Conservation (phyloP, 2,797 vertebrate species). For the Astyanax mexicanus region DNA sequence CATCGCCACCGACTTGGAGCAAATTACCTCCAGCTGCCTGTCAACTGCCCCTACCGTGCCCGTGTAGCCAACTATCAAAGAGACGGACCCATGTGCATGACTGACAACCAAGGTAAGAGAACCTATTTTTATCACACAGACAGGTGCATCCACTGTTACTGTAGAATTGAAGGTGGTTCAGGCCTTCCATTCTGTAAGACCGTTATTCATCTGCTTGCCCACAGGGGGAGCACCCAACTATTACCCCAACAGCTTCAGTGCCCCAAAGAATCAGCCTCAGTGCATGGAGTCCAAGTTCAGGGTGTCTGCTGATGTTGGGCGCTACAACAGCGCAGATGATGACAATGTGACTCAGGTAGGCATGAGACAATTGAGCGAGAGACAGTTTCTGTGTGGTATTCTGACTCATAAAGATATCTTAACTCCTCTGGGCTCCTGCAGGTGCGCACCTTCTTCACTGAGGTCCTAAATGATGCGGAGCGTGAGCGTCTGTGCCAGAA, state of each 20-base stretch:
- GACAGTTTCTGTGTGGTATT: not conserved
- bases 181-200: not conserved
- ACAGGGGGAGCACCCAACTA: conserved; percentile 96
- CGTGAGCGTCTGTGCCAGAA: conserved; percentile 88
- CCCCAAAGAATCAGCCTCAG: conserved; percentile 77
- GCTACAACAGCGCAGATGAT: conserved; percentile 86
- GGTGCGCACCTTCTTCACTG: conserved; percentile 86
- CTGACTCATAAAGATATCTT: not conserved
- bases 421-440: conserved; percentile 56
- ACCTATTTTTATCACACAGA: not conserved
- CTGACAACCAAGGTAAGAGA: conserved; percentile 89
- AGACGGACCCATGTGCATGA: conserved; percentile 92
- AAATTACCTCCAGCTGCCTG: conserved; percentile 94
- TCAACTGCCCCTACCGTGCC: conserved; percentile 92
- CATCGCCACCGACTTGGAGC: conserved; percentile 93
- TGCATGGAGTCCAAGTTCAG: conserved; percentile 71
- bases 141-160: too few species aligned
- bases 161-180: not conserved
- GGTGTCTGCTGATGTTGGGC: conserved; percentile 80
- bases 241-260: conserved; percentile 94
- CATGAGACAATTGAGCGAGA: not conserved
- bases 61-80: conserved; percentile 93
- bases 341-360: conserved; percentile 92
- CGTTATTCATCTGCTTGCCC: conserved; percentile 19
- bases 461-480: conserved; percentile 87